phyloP scores from a whole-genome alignment of 1,140 invertebrate genomes.

The Heliconius himera region DNA sequence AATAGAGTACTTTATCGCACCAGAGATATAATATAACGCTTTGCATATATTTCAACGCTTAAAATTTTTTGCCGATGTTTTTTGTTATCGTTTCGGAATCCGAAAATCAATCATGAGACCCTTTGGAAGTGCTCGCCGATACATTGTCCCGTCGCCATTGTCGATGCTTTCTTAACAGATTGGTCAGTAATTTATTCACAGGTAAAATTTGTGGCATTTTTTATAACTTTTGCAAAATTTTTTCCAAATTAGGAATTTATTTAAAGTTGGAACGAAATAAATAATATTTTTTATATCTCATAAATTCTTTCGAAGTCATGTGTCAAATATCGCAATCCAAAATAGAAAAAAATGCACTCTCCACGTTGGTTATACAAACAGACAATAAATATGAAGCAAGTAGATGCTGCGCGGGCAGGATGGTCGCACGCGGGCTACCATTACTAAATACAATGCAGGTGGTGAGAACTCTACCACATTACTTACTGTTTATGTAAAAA shows the following conservation, averaged over 20 bases:
- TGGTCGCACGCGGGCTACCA: constrained; percentile 4
- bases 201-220: constrained; percentile 22
- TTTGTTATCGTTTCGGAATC: constrained; percentile 46
- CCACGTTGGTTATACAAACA: background rate
- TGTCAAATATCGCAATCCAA: background rate
- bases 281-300: background rate
- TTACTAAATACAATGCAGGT: constrained; percentile 7
- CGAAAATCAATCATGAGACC: constrained; percentile 53
- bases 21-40: constrained; percentile 39
- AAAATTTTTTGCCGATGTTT: constrained; percentile 48
- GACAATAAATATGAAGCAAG: background rate
- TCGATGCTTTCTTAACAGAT: constrained; percentile 14
- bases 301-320: background rate
- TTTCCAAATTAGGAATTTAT: background rate
- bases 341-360: background rate
- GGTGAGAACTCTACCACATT: constrained; percentile 6
- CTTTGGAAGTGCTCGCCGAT: constrained; percentile 34
- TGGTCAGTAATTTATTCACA: constrained; percentile 33
- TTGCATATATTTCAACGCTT: constrained; percentile 52
- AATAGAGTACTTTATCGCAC: constrained; percentile 4
- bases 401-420: background rate
- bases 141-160: constrained; percentile 22
- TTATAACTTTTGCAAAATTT: background rate
- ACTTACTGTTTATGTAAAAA: background rate
- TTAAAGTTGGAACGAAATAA: background rate